These are phyloP conservation scores for Enoplosus armatus DNA, from an alignment of 2,797 vertebrate species.

Conservation along the genomic window DNA sequence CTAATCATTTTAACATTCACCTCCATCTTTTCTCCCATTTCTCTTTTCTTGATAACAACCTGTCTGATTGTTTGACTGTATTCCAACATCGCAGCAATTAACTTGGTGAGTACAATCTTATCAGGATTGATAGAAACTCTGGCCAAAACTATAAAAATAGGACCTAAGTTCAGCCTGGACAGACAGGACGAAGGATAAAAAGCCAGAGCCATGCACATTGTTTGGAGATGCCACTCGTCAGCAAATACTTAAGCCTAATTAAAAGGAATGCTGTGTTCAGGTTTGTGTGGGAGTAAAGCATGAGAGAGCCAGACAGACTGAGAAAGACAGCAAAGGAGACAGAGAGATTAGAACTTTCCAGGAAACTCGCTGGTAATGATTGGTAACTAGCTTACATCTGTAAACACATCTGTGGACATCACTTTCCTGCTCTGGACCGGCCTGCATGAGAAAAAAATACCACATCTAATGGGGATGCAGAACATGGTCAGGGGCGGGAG, in stretches of 20 bases:
- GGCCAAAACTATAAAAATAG: conserved; percentile 11
- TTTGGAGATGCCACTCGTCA: conserved; percentile 12
- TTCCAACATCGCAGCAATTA: background rate
- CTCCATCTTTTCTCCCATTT: background rate
- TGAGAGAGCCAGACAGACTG: background rate
- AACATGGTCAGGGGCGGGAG: conserved; percentile 21
- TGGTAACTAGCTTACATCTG: conserved; percentile 32
- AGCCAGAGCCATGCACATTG: background rate
- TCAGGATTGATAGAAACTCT: background rate
- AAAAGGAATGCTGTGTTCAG: conserved; percentile 4
- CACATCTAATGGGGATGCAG: conserved; percentile 46
- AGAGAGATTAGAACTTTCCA: conserved; percentile 23
- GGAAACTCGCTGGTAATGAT: conserved; percentile 39
- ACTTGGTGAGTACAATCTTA: background rate
- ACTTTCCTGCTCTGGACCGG: conserved; percentile 11
- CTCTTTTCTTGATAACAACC: background rate
- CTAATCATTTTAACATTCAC: background rate
- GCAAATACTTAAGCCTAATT: conserved; percentile 39
- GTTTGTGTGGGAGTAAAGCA: conserved; percentile 10
- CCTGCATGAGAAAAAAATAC: conserved; percentile 27
- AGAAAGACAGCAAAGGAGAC: conserved; percentile 24
- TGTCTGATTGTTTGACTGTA: background rate
- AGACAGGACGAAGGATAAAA: background rate
- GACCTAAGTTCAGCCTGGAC: background rate
- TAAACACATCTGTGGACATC: conserved; percentile 54